A percentile compares a stretch with the other conserved stretches of the same genome.
phyloP scores from a whole-genome alignment of 2,113 vertebrate species.

The Crypturellus undulatus region DNA sequence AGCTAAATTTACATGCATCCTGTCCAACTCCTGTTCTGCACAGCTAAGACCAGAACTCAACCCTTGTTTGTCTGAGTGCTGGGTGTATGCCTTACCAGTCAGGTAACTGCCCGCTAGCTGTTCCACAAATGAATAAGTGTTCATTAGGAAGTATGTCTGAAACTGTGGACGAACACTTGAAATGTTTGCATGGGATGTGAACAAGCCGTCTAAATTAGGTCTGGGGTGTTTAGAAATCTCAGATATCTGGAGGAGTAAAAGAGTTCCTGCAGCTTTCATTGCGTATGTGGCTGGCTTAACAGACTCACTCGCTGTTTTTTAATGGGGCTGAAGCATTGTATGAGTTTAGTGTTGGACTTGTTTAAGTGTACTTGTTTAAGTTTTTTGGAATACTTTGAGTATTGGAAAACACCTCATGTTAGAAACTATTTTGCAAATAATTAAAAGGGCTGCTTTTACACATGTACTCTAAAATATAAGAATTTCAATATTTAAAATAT shows the following conservation, averaged over 20 bases:
- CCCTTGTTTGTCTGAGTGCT: not conserved
- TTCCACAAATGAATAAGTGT: not conserved
- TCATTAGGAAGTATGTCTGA: not conserved
- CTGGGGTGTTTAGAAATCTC: not conserved
- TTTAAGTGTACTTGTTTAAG: not conserved
- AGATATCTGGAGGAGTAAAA: not conserved
- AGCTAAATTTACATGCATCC: not conserved
- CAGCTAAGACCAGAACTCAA: constrained; percentile 5
- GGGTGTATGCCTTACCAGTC: not conserved
- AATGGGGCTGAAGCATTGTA: not conserved
- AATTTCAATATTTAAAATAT: not conserved
- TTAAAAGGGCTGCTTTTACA: not conserved
- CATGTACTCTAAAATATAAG: not conserved
- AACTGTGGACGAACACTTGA: not conserved
- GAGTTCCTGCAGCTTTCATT: not conserved
- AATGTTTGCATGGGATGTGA: not conserved
- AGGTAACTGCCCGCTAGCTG: not conserved
- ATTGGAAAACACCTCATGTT: not conserved
- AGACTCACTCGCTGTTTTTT: not conserved
- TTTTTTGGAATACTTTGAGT: not conserved
- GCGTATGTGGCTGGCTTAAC: not conserved
- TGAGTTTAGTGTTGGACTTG: not conserved
- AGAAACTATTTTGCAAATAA: not conserved
- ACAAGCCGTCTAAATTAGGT: not conserved
- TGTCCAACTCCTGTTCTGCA: not conserved